Evolutionary conservation across 1,140 invertebrate genomes (phyloP).

Genomic region (Drosophila ambigua): DNA sequence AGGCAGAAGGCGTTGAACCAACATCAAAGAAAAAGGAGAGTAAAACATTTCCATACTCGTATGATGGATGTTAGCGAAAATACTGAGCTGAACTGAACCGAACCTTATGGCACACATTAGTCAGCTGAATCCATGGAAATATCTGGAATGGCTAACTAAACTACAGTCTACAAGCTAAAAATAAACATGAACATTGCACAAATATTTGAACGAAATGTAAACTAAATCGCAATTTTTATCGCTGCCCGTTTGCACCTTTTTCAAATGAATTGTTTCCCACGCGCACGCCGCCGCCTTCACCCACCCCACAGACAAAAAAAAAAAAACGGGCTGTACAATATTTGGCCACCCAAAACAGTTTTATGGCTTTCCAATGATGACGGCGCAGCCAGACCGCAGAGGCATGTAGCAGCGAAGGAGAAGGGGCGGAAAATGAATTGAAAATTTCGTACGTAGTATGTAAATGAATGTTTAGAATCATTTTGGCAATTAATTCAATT

Average conservation of each 20-base stretch:
- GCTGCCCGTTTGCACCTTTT: constrained; percentile 67
- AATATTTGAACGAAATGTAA: constrained; percentile 46
- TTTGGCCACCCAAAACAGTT: constrained; percentile 44
- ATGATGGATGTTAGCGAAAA: constrained; percentile 4
- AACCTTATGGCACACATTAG: constrained; percentile 39
- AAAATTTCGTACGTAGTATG: constrained; percentile 10
- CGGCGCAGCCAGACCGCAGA: neutral
- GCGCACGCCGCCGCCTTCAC: neutral
- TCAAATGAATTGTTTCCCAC: constrained; percentile 51
- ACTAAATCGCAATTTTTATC: constrained; percentile 59
- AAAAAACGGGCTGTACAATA: constrained; percentile 24
- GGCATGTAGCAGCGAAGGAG: no score
- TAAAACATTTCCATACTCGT: constrained; percentile 11
- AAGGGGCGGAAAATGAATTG: neutral
- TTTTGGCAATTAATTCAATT: constrained; percentile 77
- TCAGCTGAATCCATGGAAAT: constrained; percentile 35
- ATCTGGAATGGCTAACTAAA: neutral
- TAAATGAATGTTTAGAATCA: constrained; percentile 68
- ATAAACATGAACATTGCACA: constrained; percentile 43
- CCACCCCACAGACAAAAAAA: neutral
- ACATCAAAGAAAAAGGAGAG: constrained; percentile 46
- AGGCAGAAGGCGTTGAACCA: constrained; percentile 33
- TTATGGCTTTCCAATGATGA: constrained; percentile 72
- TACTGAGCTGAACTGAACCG: neutral
- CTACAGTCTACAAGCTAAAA: neutral